Base-by-base conservation (phyloP, 2,113 vertebrate genomes). In the Seriola aureovittata region DNA sequence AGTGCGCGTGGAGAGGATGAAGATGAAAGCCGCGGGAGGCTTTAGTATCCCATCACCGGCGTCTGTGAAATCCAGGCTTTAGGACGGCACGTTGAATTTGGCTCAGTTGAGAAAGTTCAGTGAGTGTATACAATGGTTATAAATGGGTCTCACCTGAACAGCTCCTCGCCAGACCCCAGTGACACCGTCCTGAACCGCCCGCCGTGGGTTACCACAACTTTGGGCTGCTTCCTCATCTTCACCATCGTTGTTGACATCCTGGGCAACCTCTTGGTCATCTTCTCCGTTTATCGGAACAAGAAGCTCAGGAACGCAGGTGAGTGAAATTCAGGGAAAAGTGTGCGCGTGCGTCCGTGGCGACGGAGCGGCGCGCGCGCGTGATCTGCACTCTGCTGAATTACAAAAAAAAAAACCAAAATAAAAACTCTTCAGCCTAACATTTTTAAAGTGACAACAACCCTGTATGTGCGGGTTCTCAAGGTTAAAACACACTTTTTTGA, bases 231-330 rank as follows among this genome's bases (percentile, higher is more conserved):
- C 79, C 97, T 99, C 87, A 96, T 99, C 95, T 96, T 98, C 92
- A 99, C 98, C 74, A 97, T 97, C 88, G 96, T 96, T 46, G 97
- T 98, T 66, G 98, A 98, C 94, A 88, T 99, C 83, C 91, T 99
- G 94, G 98, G 98, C 72, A 99, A 98, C 93, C 93, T 99, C 16
- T 78, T 99, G 94, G 97, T 99, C 81, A 97, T 99, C 91, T 95
- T 99, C 88, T 97, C 97, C 12, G 97, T 99, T 23, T 97, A 95
- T 71, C 95, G 97, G 52, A 99, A 98, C 93, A 98, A 97, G 95
- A 99, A 97, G 93, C 96, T 99, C 82, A 86, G 97, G 80, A 99
- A 98, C 87, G 96, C 96, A 94, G 96, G 96, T 96, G 91, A 93
- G 94, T 38, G 6, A 8, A 38, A 38, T 38, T 29, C 29, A 29